Percentiles rank a stretch among this genome's conserved stretches.
Evolutionary conservation across 2,113 vertebrate genomes (phyloP).

Genomic region (Phalacrocorax carbo): DNA sequence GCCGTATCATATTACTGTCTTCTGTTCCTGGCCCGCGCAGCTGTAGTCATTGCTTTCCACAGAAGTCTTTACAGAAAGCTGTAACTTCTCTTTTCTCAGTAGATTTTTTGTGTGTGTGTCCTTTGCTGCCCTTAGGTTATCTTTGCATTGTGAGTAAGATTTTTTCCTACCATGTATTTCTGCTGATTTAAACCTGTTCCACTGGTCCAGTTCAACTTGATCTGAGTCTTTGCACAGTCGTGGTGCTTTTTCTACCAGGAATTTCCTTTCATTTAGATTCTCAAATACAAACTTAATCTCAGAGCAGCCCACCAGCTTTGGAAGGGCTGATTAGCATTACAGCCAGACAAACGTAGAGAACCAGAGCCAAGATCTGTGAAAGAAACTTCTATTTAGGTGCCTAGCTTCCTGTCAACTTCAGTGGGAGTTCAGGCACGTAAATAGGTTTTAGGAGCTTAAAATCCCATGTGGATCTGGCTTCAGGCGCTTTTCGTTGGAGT

Average conservation of each 20-base stretch:
- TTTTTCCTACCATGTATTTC: neutral
- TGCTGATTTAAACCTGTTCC: neutral
- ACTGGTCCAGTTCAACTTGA: neutral
- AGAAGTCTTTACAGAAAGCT: constrained; percentile 49
- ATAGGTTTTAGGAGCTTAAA: constrained; percentile 24
- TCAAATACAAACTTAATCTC: neutral
- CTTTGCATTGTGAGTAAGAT: neutral
- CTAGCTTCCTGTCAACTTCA: constrained; percentile 20
- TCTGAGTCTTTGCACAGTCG: neutral
- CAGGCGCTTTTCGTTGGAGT: neutral
- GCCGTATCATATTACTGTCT: constrained; percentile 69
- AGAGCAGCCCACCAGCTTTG: neutral
- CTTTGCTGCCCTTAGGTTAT: constrained; percentile 36
- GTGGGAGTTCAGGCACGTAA: neutral
- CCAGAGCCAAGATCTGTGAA: neutral
- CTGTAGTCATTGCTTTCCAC: constrained; percentile 70
- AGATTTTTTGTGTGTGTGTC: neutral
- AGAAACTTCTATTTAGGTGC: constrained; percentile 11
- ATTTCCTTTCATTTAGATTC: neutral
- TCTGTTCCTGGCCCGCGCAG: constrained; percentile 54
- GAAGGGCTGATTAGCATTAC: neutral
- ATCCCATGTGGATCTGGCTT: neutral
- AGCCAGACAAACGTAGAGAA: neutral
- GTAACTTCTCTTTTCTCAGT: neutral
- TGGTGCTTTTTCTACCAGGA: neutral